Base-by-base conservation (phyloP, 2,888 invertebrate species). In the Nomada hirtipes region DNA sequence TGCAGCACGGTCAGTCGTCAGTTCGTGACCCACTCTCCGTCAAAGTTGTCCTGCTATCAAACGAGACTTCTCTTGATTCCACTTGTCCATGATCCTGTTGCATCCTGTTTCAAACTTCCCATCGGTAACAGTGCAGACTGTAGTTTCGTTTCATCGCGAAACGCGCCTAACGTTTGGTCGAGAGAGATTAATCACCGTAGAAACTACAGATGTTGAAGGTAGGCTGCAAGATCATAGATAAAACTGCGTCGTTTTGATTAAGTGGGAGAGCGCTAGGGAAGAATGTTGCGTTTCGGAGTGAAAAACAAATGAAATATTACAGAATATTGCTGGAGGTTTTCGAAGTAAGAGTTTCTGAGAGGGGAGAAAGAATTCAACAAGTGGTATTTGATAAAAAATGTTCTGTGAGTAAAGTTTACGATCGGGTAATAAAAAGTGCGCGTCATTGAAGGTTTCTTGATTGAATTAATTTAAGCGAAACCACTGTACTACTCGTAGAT, bases 1-100 rank as follows among this genome's bases (percentile, higher is more conserved):
- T 36, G 36, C 36, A 20, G 36, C 15, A 57, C 26, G n/a, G 26
- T 57, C 55, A 2, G 50, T 61, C 42, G 44, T 68, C 59, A 80
- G 77, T 80, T 57, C 36, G 26, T 57, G n/a, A 26, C 57, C 52
- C 23, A 44, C 63, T 72, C 44, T 23, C 52, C 36, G 29, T 36
- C 0, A 57, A 64, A 52, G 26, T 63, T 64, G 72, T 67, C 53
- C 59, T 36, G 26, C 23, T 52, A 23, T 44, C 55, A 26, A 57
- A 44, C 61, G 18, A 68, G 44, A 23, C 20, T 59, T 47, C 42
- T 63, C 64, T 52, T 36, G 7, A 7, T 36, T 36, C 36, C 63
- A 47, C 47, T 50, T 44, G 23, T 15, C 20, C 23, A 26, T 53
- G 23, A 13, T 60, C 20, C 26, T 15, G 44, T 76, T 67, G 42